Conservation (phyloP, 2,113 vertebrate genomes). For the Osmerus mordax region DNA sequence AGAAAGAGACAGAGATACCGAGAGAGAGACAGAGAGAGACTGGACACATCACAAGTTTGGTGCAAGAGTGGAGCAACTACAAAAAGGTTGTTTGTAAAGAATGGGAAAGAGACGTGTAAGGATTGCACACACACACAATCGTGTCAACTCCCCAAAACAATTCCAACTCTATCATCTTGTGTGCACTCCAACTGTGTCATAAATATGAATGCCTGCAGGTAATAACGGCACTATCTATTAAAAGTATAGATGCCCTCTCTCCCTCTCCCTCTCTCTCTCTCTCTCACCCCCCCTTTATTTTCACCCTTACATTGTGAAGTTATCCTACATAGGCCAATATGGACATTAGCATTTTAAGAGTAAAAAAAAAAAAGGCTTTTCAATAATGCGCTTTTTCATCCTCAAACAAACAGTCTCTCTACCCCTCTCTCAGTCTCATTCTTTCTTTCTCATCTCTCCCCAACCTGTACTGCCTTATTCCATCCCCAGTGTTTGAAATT, state of each 20-base stretch:
- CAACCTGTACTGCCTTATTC: not conserved
- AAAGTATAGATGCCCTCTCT: not conserved
- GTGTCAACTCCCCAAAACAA: not conserved
- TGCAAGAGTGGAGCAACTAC: no score
- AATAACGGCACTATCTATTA: not conserved
- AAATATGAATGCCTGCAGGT: slow-evolving; percentile 10
- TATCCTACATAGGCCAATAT: slow-evolving; percentile 2
- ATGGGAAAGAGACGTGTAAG: no score
- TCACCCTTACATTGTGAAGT: slow-evolving; percentile 3
- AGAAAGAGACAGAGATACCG: not conserved
- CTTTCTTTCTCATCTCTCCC: not conserved
- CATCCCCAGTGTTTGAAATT: slow-evolving; percentile 14
- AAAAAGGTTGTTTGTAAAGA: no score
- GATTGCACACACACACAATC: not conserved
- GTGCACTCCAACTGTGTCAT: not conserved
- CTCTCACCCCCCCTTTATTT: not conserved
- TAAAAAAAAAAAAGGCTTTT: slow-evolving; percentile 13
- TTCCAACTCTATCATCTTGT: not conserved
- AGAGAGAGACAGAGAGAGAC: not conserved
- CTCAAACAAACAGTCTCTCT: not conserved
- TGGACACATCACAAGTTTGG: no score
- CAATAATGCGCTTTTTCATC: slow-evolving; percentile 25
- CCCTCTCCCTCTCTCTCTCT: no score
- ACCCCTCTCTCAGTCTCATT: not conserved
- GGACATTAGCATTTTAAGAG: slow-evolving; percentile 36